Conservation (phyloP, 2,113 vertebrate genomes). For the Myotis yumanensis region DNA sequence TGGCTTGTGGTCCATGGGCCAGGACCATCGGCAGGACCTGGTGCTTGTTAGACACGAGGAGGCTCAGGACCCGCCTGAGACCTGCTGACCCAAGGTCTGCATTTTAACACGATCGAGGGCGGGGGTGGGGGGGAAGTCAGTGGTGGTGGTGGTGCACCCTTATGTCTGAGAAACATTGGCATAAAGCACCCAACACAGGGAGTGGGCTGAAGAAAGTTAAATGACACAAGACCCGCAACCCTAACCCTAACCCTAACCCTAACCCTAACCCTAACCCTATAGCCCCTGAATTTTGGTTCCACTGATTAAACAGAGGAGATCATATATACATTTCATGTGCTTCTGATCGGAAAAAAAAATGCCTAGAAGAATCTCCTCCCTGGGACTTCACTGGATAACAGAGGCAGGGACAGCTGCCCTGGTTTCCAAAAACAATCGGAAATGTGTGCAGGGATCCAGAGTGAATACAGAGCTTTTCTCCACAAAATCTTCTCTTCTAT, state of each 20-base stretch:
- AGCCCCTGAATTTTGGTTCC: background rate
- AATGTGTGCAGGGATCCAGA: background rate
- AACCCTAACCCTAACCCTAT: background rate
- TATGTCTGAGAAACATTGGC: background rate
- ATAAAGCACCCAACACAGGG: background rate
- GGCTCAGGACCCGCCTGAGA: background rate
- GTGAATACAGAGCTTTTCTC: background rate
- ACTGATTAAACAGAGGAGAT: background rate
- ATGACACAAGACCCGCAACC: background rate
- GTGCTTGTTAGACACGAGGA: background rate
- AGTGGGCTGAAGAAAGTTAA: background rate
- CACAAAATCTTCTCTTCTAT: background rate
- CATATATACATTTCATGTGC: background rate
- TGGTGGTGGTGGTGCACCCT: fast-evolving
- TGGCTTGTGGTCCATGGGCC: background rate
- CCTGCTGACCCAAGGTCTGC: background rate
- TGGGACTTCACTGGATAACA: background rate
- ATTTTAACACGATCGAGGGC: background rate
- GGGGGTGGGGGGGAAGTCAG: too few species aligned
- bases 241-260: background rate
- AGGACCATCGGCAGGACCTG: too few species aligned
- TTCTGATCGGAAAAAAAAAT: background rate
- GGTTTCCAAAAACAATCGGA: background rate
- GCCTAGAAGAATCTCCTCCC: background rate
- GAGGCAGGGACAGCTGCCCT: background rate